Conservation (phyloP, 2,113 vertebrate genomes). For the Numida meleagris region DNA sequence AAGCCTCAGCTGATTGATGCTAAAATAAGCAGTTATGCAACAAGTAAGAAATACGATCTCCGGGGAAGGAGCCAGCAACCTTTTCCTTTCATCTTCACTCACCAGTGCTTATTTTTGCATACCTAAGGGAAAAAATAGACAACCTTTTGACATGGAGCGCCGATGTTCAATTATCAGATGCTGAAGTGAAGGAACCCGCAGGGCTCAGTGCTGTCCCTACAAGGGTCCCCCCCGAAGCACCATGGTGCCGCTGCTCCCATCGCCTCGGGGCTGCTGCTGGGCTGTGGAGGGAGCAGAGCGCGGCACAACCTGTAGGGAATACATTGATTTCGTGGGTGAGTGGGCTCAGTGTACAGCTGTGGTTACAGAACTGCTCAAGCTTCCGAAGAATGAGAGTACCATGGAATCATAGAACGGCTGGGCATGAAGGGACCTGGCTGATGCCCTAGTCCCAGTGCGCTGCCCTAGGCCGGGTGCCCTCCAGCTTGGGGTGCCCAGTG, state of each 20-base stretch:
- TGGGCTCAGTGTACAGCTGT: neutral
- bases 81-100: conserved; percentile 64
- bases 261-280: neutral
- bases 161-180: neutral
- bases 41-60: conserved; percentile 69
- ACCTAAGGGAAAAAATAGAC: neutral
- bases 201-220: neutral
- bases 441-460: too few species aligned
- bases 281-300: neutral
- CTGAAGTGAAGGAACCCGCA: neutral
- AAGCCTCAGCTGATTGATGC: conserved; percentile 71
- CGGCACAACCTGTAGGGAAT: neutral
- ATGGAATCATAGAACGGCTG: neutral
- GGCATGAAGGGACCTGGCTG: too few species aligned
- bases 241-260: neutral
- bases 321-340: neutral
- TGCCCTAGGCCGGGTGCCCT: too few species aligned
- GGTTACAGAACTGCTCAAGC: neutral
- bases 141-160: neutral
- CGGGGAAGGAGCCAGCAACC: conserved; percentile 35
- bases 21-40: conserved; percentile 75
- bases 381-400: neutral
- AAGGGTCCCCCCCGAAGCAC: neutral
- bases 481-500: too few species aligned
- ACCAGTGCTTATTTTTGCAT: conserved; percentile 13